phyloP scores from a whole-genome alignment of 2,113 vertebrate species.

The Tetrao urogallus region DNA sequence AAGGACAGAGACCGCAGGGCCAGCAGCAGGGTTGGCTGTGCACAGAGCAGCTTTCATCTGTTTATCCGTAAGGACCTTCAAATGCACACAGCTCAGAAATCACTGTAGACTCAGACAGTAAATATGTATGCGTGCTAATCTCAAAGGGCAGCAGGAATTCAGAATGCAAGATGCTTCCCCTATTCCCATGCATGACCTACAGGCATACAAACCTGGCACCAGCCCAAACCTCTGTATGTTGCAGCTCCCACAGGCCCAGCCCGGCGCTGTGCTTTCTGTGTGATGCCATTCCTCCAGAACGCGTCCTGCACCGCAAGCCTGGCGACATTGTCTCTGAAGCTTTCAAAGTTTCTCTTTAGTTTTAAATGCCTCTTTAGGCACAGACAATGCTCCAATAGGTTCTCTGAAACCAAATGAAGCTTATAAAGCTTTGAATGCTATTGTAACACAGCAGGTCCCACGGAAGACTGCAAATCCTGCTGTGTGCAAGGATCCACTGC shows the following conservation, averaged over 20 bases:
- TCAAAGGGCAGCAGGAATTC: not conserved
- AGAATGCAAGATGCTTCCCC: not conserved
- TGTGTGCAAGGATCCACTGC: slow-evolving; percentile 56
- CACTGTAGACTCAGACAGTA: not conserved
- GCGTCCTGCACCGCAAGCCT: slow-evolving; percentile 26
- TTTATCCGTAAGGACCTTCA: not conserved
- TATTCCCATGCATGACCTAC: not conserved
- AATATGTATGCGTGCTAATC: not conserved
- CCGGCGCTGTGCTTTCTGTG: slow-evolving; percentile 44
- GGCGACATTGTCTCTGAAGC: slow-evolving; percentile 60
- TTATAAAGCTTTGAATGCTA: slow-evolving; percentile 69
- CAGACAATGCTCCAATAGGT: slow-evolving; percentile 59
- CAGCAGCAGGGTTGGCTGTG: not conserved
- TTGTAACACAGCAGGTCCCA: slow-evolving; percentile 50
- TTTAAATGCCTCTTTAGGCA: slow-evolving; percentile 72
- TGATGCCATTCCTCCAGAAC: slow-evolving; percentile 56
- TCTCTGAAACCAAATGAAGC: slow-evolving; percentile 70
- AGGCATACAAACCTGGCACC: rapidly evolving
- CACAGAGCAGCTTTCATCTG: not conserved
- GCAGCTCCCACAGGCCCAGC: not conserved
- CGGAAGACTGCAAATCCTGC: slow-evolving; percentile 65
- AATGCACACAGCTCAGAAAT: not conserved
- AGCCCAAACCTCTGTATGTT: not conserved
- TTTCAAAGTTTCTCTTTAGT: slow-evolving; percentile 63
- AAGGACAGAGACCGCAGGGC: not conserved